Evolutionary conservation across 23 tunicate species (phyloP).

Genomic region (Ascidia mentula): DNA sequence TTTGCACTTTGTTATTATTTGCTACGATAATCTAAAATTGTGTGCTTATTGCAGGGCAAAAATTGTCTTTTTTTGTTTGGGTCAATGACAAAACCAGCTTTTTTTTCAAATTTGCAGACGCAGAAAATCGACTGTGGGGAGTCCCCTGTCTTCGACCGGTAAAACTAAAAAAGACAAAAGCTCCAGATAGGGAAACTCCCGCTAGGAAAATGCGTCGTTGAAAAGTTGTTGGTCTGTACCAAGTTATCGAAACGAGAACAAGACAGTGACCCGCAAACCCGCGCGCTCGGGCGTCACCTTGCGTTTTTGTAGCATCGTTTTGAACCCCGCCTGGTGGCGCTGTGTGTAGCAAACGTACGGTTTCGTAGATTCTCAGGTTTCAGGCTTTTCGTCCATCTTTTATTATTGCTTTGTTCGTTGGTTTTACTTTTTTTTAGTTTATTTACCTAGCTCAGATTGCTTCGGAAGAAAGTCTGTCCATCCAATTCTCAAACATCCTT

Average conservation of each 20-base stretch:
- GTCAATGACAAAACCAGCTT: background rate
- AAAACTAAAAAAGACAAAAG: background rate
- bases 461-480: no score
- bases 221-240: no score
- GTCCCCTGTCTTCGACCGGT: background rate
- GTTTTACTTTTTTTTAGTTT: no score
- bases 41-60: no score
- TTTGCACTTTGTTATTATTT: background rate
- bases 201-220: no score
- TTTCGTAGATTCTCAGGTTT: background rate
- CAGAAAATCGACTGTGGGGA: background rate
- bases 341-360: conserved; percentile 8
- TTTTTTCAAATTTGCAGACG: background rate
- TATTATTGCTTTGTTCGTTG: no score
- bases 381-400: background rate
- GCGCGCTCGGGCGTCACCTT: background rate
- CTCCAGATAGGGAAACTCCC: background rate
- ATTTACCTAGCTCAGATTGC: no score
- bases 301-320: background rate
- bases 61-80: no score
- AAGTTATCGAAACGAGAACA: no score
- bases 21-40: no score
- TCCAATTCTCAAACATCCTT: no score
- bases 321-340: conserved; percentile 11
- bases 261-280: background rate